Conservation (phyloP, 2,113 vertebrate species). For the Ptyas mucosa region DNA sequence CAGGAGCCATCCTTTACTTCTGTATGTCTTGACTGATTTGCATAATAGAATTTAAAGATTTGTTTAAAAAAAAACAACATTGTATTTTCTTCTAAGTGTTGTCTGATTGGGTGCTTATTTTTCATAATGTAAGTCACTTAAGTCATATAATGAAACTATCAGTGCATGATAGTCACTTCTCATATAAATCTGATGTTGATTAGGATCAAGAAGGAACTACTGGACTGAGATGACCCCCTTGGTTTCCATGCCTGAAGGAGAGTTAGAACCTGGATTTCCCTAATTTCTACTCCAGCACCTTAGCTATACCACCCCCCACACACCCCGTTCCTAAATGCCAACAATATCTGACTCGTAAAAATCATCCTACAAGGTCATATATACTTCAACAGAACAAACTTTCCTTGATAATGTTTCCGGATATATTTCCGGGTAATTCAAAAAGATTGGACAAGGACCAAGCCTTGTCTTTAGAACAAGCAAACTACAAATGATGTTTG, state of each 20-base stretch:
- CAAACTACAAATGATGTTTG: not conserved
- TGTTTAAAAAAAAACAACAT: fast-evolving
- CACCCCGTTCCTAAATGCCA: not conserved
- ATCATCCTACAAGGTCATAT: not conserved
- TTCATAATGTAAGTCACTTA: not conserved
- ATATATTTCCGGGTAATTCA: not conserved
- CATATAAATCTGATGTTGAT: not conserved
- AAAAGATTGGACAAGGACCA: not conserved
- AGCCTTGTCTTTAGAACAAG: slow-evolving; percentile 18
- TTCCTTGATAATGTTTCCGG: not conserved
- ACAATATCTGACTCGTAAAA: not conserved
- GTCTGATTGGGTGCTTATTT: not conserved
- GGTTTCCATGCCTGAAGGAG: not conserved
- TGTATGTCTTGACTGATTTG: not conserved
- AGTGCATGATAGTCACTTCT: not conserved
- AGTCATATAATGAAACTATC: not conserved
- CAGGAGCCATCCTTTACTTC: not conserved
- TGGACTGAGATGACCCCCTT: not conserved
- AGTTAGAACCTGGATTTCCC: not conserved
- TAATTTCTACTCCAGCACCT: not conserved
- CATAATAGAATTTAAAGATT: slow-evolving; percentile 6
- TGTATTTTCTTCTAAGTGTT: not conserved
- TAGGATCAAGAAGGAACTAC: not conserved
- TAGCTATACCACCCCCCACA: not conserved
- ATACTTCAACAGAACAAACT: not conserved